Percentiles rank a stretch among this genome's conserved stretches.
phyloP scores from a whole-genome alignment of 2,797 vertebrate species.

The Molossus molossus region DNA sequence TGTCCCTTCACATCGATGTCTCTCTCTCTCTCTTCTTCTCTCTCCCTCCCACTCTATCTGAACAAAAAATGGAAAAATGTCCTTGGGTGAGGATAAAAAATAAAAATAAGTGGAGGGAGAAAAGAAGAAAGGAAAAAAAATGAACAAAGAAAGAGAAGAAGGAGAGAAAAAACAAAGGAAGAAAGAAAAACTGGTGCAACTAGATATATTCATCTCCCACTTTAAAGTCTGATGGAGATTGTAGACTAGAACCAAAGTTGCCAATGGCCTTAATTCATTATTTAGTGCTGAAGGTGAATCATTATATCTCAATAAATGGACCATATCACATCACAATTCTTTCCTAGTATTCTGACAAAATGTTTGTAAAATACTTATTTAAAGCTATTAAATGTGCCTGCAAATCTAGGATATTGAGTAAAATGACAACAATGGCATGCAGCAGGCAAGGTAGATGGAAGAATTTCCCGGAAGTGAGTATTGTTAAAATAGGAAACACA shows the following conservation, averaged over 20 bases:
- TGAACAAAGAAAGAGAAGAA: not conserved
- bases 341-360: slow-evolving; percentile 14
- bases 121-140: not conserved
- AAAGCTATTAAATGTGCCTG: slow-evolving; percentile 54
- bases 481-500: slow-evolving; percentile 66
- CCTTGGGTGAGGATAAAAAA: no score
- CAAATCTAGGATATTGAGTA: slow-evolving; percentile 48
- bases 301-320: not conserved
- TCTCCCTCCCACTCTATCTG: no score
- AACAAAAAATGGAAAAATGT: no score
- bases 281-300: not conserved
- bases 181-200: not conserved
- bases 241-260: not conserved
- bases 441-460: not conserved
- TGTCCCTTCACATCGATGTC: no score
- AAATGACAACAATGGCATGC: not conserved
- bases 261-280: not conserved
- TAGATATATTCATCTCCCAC: not conserved
- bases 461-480: slow-evolving; percentile 19
- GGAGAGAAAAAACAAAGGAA: not conserved
- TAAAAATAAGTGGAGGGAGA: not conserved
- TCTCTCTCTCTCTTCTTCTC: no score
- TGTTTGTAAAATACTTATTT: slow-evolving; percentile 48
- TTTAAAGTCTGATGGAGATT: not conserved
- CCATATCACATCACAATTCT: not conserved